Evolutionary conservation across 2,888 invertebrate species (phyloP).

Genomic region (Yponomeuta sedellus): DNA sequence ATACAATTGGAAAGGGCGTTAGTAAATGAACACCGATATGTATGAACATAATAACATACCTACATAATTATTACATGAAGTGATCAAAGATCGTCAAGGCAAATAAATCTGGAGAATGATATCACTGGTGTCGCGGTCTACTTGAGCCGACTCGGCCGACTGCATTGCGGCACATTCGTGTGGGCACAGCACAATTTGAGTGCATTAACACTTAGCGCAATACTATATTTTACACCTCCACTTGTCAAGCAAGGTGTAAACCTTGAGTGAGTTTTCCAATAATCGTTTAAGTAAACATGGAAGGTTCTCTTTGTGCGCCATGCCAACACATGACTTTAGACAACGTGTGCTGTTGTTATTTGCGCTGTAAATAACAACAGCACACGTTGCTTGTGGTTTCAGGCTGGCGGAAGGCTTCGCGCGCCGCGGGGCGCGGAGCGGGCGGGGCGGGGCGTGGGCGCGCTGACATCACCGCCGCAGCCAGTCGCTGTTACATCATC

Average conservation of each 20-base stretch:
- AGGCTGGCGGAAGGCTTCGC: conserved; percentile 62
- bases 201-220: conserved; percentile 19
- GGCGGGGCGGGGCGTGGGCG: conserved; percentile 49
- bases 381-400: too few relatives aligned
- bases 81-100: conserved; percentile 12
- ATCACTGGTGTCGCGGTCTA: conserved; percentile 36
- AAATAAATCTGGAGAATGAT: conserved; percentile 14
- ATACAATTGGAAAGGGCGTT: too few relatives aligned
- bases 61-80: neutral
- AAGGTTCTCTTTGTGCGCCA: neutral
- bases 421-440: conserved; percentile 35
- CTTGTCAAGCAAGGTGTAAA: neutral
- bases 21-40: too few relatives aligned
- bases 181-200: conserved; percentile 20
- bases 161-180: conserved; percentile 39
- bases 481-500: conserved; percentile 73
- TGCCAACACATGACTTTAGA: neutral
- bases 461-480: conserved; percentile 72
- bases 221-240: conserved; percentile 21
- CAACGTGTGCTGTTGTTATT: neutral
- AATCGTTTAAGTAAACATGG: conserved; percentile 6
- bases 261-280: conserved; percentile 4
- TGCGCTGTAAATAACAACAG: too few relatives aligned
- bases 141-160: conserved; percentile 36
- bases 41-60: too few relatives aligned